Percentiles rank a stretch among this genome's conserved stretches.
Conservation (phyloP, 2,113 vertebrate species). For the Mesoclemmys tuberculata region DNA sequence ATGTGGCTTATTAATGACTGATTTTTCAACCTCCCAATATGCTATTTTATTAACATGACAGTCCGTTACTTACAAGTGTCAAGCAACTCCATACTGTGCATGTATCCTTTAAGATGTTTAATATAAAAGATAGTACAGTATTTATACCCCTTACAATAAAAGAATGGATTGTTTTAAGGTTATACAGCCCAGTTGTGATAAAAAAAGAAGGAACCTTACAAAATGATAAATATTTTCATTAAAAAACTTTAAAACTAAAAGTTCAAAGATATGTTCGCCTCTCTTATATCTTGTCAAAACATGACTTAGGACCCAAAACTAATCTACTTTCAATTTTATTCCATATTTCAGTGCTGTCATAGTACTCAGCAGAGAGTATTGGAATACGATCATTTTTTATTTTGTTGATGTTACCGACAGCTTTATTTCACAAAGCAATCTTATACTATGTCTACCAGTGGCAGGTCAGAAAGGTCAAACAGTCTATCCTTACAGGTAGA, state of each 20-base stretch:
- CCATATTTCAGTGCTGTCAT: constrained; percentile 98
- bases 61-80: constrained; percentile 70
- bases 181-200: constrained; percentile 76
- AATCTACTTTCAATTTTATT: constrained; percentile 98
- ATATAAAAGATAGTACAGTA: constrained; percentile 79
- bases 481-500: constrained; percentile 85
- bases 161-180: constrained; percentile 84
- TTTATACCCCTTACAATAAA: constrained; percentile 80
- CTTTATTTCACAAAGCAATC: constrained; percentile 99
- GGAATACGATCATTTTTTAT: constrained; percentile 94
- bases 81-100: constrained; percentile 5
- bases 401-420: constrained; percentile 95
- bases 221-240: constrained; percentile 89
- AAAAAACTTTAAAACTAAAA: constrained; percentile 89
- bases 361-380: constrained; percentile 86
- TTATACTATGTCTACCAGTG: constrained; percentile 90
- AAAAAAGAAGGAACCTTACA: constrained; percentile 82
- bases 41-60: constrained; percentile 77
- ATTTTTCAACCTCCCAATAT: constrained; percentile 75
- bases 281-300: constrained; percentile 92
- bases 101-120: constrained; percentile 76
- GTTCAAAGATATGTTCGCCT: constrained; percentile 81
- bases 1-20: constrained; percentile 80
- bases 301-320: constrained; percentile 96
- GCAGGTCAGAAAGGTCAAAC: constrained; percentile 91